Conservation (phyloP, 2,113 vertebrate species). For the Natator depressus region DNA sequence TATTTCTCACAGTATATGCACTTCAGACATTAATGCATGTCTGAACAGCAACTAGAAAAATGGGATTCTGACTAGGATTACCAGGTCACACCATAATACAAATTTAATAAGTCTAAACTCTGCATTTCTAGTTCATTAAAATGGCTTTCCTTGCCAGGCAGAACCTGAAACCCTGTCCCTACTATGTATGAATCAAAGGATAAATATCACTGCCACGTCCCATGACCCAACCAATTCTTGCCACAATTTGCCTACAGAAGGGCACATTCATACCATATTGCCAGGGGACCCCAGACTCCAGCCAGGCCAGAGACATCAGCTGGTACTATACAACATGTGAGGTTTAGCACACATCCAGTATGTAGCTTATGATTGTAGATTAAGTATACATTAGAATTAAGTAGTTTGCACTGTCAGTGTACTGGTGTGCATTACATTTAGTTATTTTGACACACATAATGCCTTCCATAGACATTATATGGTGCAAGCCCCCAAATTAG, state of each 20-base stretch:
- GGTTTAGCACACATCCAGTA: background rate
- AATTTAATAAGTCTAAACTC: background rate
- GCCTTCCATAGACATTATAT: background rate
- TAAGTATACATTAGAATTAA: background rate
- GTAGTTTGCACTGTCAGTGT: background rate
- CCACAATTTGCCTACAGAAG: background rate
- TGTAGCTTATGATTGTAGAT: background rate
- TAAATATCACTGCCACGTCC: background rate
- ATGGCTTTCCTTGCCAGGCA: background rate
- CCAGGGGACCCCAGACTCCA: accelerated
- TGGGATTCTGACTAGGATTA: background rate
- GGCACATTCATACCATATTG: accelerated
- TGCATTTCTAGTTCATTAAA: background rate
- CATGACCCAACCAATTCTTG: background rate
- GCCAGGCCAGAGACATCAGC: background rate
- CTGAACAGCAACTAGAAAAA: background rate
- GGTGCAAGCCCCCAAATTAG: background rate
- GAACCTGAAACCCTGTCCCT: background rate
- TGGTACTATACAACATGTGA: background rate
- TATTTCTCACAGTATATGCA: background rate
- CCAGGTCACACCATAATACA: background rate
- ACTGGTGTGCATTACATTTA: background rate
- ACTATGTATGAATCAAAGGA: background rate
- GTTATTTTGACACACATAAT: background rate
- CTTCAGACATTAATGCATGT: background rate